phyloP scores from a whole-genome alignment of 2,888 invertebrate genomes.

The Hesperia comma region DNA sequence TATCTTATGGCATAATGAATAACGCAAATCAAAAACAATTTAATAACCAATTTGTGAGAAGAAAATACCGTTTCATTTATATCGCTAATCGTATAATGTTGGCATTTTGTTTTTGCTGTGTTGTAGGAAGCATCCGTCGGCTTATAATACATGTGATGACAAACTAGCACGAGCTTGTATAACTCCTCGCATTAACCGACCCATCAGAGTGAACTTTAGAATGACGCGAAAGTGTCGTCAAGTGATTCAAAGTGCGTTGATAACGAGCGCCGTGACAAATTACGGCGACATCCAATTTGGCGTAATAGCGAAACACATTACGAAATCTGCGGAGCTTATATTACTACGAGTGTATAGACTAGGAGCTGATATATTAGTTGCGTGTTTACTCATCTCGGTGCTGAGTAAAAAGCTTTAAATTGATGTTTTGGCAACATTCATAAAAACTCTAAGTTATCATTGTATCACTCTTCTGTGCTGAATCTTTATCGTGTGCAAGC shows the following conservation, averaged over 20 bases:
- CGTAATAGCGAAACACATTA: constrained; percentile 28
- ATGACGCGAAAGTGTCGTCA: constrained; percentile 27
- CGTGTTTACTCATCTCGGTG: neutral
- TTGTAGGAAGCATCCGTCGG: too few species aligned
- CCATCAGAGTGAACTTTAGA: constrained; percentile 33
- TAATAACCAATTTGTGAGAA: too few species aligned
- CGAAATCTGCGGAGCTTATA: constrained; percentile 8
- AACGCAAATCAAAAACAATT: too few species aligned
- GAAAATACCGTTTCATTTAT: too few species aligned
- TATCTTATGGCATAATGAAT: too few species aligned
- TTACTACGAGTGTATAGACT: neutral
- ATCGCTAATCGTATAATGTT: too few species aligned
- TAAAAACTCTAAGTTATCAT: too few species aligned
- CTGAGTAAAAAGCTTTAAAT: too few species aligned
- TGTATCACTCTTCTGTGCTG: too few species aligned
- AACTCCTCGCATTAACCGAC: constrained; percentile 27
- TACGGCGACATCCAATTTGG: constrained; percentile 25
- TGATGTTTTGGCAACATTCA: too few species aligned
- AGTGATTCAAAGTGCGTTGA: constrained; percentile 34
- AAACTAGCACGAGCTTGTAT: constrained; percentile 7
- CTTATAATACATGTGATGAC: neutral
- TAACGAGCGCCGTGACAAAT: constrained; percentile 33
- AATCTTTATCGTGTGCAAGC: too few species aligned
- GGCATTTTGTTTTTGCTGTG: too few species aligned
- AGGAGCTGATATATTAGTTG: neutral